These are phyloP conservation scores for Diaphora mendica DNA, from an alignment of 2,888 invertebrate species.

Conservation along the genomic window DNA sequence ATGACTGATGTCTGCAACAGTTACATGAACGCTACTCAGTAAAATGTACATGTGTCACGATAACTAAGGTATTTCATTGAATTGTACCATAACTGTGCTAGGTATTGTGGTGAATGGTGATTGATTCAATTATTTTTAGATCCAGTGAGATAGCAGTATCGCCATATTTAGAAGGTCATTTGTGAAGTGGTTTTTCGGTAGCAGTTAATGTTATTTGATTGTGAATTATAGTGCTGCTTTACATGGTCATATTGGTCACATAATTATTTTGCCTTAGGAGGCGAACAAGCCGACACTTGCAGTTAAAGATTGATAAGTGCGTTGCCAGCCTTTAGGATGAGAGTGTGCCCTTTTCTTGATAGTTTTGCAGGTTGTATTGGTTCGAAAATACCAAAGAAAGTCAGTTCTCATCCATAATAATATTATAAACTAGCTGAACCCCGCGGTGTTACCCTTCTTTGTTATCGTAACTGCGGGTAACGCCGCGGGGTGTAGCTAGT, in stretches of 20 bases:
- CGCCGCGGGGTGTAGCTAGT: too few relatives aligned
- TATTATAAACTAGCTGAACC: too few relatives aligned
- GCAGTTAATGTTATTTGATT: background rate
- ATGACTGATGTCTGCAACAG: slow-evolving; percentile 56
- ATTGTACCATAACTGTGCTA: slow-evolving; percentile 36
- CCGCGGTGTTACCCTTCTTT: too few relatives aligned
- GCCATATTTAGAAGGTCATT: slow-evolving; percentile 5
- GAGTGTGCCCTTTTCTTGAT: too few relatives aligned
- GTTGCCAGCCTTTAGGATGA: too few relatives aligned
- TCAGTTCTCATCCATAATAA: too few relatives aligned
- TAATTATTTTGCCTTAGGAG: background rate
- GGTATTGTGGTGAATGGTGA: background rate
- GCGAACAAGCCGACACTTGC: too few relatives aligned
- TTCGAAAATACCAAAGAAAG: too few relatives aligned
- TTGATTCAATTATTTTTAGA: slow-evolving; percentile 8
- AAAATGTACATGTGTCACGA: slow-evolving; percentile 56
- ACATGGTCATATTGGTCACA: background rate
- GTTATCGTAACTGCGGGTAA: too few relatives aligned
- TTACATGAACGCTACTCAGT: slow-evolving; percentile 53
- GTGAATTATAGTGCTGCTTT: background rate
- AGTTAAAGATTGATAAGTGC: too few relatives aligned
- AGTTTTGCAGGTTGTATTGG: too few relatives aligned
- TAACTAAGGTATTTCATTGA: slow-evolving; percentile 32
- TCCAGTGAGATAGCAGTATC: background rate
- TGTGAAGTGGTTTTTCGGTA: background rate